Base-by-base conservation (phyloP, 2,888 invertebrate species). In the Syritta pipiens region DNA sequence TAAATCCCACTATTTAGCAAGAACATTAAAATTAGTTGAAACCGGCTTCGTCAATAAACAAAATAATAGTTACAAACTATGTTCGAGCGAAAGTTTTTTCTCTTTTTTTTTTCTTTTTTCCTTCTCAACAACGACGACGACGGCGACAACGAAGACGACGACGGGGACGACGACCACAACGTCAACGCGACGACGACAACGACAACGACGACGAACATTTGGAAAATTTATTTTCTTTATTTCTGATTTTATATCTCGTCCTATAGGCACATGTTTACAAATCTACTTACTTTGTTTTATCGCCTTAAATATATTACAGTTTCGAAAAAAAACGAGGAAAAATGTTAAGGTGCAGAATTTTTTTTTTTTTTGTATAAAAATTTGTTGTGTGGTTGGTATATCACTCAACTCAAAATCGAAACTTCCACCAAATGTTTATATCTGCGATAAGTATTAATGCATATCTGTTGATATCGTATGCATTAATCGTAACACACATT, bases 391-490 rank as follows among this genome's bases (percentile, higher is more conserved):
- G n/a, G n/a, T n/a, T n/a, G n/a, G n/a, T n/a, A n/a, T n/a, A n/a
- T n/a, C n/a, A n/a, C n/a, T n/a, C n/a, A n/a, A n/a, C 48, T 48
- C 59, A 55, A 71, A 42, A 63, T 59, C 30, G 24, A 62, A 42
- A 14, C 19, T 37, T 63, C 42, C 49, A 57, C 28, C 77, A 65
- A 77, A 65, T 65, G 51, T 71, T 72, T 26, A 49, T 57, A 65
- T 65, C 37, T 35, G 22, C 63, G 46, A 59, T 71, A 59, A 57
- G 24, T 67, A 40, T 72, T 79, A 72, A 72, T 67, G 67, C 72
- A 79, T 79, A 79, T 72, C 77, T 79, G 77, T 79, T 79, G 72
- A 67, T 72, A 67, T 67, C 60, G 26, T 55, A 14, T 35, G 37
- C 35, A 62, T 32, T 17, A 48, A 40, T 60, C n/a, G 35, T 32